These are phyloP conservation scores for Onthophagus taurus DNA, from an alignment of 1,140 invertebrate genomes.

Conservation along the genomic window DNA sequence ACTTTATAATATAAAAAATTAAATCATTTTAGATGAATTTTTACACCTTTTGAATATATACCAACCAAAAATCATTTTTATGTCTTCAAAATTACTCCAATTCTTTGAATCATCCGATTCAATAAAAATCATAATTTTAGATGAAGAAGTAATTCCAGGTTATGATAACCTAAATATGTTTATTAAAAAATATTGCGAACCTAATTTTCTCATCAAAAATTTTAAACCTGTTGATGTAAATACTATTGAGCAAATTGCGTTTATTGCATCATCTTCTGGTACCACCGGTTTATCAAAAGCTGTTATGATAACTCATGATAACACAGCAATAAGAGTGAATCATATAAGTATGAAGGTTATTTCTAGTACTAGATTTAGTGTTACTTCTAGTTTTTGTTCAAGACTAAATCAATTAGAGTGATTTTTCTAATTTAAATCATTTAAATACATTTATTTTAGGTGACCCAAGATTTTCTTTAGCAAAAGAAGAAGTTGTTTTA, in stretches of 20 bases:
- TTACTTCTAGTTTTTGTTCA: too few relatives aligned
- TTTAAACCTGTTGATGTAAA: constrained; percentile 17
- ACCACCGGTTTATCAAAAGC: constrained; percentile 72
- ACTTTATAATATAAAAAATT: too few relatives aligned
- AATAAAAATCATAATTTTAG: constrained; percentile 19
- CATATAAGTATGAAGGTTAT: constrained; percentile 12
- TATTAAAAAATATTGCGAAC: constrained; percentile 11
- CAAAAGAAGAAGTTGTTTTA: not conserved
- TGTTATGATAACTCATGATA: constrained; percentile 59
- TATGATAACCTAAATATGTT: constrained; percentile 16
- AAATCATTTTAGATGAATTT: constrained; percentile 41
- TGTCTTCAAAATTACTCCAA: constrained; percentile 25
- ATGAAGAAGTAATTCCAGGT: not conserved
- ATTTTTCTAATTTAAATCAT: too few relatives aligned
- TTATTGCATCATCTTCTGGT: constrained; percentile 46
- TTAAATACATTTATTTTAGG: constrained; percentile 11
- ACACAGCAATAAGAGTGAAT: constrained; percentile 35
- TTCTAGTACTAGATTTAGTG: too few relatives aligned
- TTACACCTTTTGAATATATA: constrained; percentile 41
- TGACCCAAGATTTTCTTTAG: constrained; percentile 13
- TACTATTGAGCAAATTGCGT: constrained; percentile 21
- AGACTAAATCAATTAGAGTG: too few relatives aligned
- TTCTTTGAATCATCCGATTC: constrained; percentile 19
- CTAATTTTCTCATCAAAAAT: not conserved
- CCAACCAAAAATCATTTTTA: constrained; percentile 41